Percentiles rank a stretch among this genome's conserved stretches.
phyloP scores from a whole-genome alignment of 2,888 invertebrate species.

The Candidula unifasciata region DNA sequence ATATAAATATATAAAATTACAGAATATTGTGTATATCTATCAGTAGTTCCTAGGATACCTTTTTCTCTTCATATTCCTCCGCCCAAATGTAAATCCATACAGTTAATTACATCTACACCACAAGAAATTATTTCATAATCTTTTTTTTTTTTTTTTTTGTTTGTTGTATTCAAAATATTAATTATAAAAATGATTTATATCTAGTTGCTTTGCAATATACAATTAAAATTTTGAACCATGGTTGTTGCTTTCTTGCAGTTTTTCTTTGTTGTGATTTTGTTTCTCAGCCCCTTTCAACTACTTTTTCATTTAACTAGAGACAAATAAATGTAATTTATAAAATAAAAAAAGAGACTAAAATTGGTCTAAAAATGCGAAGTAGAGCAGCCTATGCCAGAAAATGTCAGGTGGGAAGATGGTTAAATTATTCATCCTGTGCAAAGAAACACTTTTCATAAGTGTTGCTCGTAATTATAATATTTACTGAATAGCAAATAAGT shows the following conservation, averaged over 20 bases:
- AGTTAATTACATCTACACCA: conserved; percentile 35
- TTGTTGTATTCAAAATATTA: conserved; percentile 39
- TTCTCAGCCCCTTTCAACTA: neutral
- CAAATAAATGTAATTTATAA: too few relatives aligned
- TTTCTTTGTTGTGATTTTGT: neutral
- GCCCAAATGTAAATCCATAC: conserved; percentile 9
- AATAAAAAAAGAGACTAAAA: too few relatives aligned
- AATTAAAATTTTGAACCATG: conserved; percentile 43
- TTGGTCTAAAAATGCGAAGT: too few relatives aligned
- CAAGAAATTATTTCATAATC: conserved; percentile 41
- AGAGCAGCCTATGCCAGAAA: too few relatives aligned
- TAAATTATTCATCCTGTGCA: too few relatives aligned
- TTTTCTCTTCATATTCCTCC: neutral
- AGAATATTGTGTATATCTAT: neutral
- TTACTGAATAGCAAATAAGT: too few relatives aligned
- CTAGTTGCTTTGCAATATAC: conserved; percentile 53
- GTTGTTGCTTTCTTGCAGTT: too few relatives aligned
- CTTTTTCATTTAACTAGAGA: too few relatives aligned
- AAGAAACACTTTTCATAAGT: too few relatives aligned
- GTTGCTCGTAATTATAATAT: too few relatives aligned
- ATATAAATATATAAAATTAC: neutral
- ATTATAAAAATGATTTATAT: conserved; percentile 49
- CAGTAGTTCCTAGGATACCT: too few relatives aligned
- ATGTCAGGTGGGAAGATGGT: too few relatives aligned
- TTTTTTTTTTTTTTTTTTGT: neutral